Evolutionary conservation across 2,113 vertebrate genomes (phyloP).

Genomic region (Atlantisia rogersi): DNA sequence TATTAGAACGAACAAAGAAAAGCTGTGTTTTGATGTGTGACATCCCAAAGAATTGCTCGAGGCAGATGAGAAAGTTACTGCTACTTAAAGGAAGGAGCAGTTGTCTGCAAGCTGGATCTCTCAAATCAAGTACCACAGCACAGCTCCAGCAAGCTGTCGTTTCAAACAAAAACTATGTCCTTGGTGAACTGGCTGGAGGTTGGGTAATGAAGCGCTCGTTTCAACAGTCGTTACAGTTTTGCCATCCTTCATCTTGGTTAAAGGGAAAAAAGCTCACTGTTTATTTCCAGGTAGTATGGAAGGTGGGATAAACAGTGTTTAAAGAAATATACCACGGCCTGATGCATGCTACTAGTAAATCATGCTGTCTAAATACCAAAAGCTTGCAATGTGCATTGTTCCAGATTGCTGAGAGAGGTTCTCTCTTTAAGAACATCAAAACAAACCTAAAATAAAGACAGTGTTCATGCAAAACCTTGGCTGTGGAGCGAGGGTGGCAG

Average conservation of each 20-base stretch:
- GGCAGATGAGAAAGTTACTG: constrained; percentile 43
- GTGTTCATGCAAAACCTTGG: rapidly evolving
- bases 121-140: neutral
- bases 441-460: neutral
- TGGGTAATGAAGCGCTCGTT: neutral
- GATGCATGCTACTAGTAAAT: neutral
- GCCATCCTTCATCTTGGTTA: neutral
- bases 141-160: neutral
- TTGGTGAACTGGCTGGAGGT: neutral
- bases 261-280: neutral
- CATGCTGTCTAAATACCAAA: neutral
- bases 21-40: constrained; percentile 66
- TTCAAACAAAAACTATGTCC: neutral
- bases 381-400: neutral
- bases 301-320: neutral
- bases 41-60: constrained; percentile 67
- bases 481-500: neutral
- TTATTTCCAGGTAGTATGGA: neutral
- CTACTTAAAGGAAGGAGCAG: neutral
- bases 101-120: neutral
- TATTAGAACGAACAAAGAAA: constrained; percentile 66
- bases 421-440: neutral
- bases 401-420: neutral
- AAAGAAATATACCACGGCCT: neutral
- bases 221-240: neutral